Evolutionary conservation across 2,113 vertebrate species (phyloP).

Genomic region (Theristicus caerulescens): DNA sequence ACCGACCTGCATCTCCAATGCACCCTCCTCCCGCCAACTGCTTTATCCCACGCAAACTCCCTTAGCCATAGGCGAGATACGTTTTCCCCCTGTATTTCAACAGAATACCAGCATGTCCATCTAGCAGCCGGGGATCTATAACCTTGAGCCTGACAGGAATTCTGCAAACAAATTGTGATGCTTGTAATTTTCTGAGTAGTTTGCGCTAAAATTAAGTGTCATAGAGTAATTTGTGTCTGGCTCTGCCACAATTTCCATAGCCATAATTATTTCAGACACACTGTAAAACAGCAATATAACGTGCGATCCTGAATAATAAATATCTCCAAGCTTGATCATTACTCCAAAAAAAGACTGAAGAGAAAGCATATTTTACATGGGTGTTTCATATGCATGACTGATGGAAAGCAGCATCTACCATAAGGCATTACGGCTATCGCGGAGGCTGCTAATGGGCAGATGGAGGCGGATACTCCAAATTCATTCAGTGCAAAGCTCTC

Average conservation of each 20-base stretch:
- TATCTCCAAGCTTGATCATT: not conserved
- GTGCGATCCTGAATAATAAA: not conserved
- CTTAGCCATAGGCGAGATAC: not conserved
- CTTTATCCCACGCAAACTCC: not conserved
- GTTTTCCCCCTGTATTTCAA: not conserved
- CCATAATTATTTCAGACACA: slow-evolving; percentile 40
- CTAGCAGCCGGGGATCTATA: not conserved
- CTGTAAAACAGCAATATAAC: not conserved
- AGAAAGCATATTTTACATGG: not conserved
- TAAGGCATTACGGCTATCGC: accelerated
- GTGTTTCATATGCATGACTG: not conserved
- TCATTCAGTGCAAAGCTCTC: not conserved
- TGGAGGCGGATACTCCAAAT: not conserved
- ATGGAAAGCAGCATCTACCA: not conserved
- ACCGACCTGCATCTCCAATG: not conserved
- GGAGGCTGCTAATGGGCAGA: not conserved
- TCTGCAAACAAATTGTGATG: not conserved
- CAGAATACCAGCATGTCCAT: not conserved
- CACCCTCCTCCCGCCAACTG: accelerated
- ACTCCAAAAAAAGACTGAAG: not conserved
- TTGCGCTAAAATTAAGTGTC: slow-evolving; percentile 46
- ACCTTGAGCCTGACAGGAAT: not conserved
- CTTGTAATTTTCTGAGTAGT: slow-evolving; percentile 32
- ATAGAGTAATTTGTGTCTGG: not conserved
- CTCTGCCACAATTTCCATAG: not conserved